Base-by-base conservation (phyloP, 2,888 invertebrate species). In the Eupithecia exiguata region DNA sequence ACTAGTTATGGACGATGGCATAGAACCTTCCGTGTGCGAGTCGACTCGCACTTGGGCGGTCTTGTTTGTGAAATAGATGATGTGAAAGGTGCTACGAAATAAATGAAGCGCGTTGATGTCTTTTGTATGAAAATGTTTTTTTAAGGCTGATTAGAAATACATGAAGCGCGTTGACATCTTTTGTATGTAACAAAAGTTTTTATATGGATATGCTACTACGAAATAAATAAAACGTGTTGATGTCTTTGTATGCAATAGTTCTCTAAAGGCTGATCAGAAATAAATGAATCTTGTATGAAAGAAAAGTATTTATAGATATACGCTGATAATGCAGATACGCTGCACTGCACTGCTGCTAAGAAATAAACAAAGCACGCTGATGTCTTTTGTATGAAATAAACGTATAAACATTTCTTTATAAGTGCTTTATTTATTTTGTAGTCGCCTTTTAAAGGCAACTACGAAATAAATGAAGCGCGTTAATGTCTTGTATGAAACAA, bases 341-440 rank as follows among this genome's bases (percentile, higher is more conserved):
- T 46, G 10, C 7, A 40, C n/a, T n/a, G n/a, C n/a, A n/a, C n/a
- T n/a, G 53, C 18, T 53, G 25, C 25, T 35, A 61, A 16, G 61
- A 61, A 30, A 25, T 16, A 16, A 16, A 61, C 35, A 18, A 62
- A 70, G 74, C 70, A 62, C 70, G 68, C 68, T 70, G 49, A 74
- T 62, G 53, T 70, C 49, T 74, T 74, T 74, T 67, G 38, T 63
- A 70, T 74, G 62, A 5, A 61, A n/a, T 0, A 49, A 49, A n/a
- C 6, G 18, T n/a, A 0, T 18, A 1, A n/a, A n/a, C n/a, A n/a
- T n/a, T n/a, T n/a, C n/a, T n/a, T n/a, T n/a, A n/a, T n/a, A n/a
- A n/a, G n/a, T n/a, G n/a, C n/a, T n/a, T n/a, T n/a, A n/a, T n/a
- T n/a, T n/a, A n/a, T n/a, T n/a, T n/a, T n/a, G n/a, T n/a, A n/a